A percentile compares a stretch with the other conserved stretches of the same genome.
Conservation (phyloP, 2,797 vertebrate species). For the Jordanella pulchra region DNA sequence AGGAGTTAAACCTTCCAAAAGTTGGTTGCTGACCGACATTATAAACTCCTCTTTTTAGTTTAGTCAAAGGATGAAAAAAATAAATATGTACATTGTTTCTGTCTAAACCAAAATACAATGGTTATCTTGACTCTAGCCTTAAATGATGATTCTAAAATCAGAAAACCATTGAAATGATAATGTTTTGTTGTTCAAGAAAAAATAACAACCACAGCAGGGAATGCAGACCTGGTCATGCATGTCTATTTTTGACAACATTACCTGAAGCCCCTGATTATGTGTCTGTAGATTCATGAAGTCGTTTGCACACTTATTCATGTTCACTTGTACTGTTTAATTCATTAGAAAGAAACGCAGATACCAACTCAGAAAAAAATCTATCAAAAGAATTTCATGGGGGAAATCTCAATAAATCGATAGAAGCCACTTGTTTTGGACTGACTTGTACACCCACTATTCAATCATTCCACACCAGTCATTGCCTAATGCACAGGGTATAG, state of each 20-base stretch:
- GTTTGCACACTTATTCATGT: not conserved
- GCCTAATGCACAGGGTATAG: not conserved
- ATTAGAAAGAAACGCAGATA: not conserved
- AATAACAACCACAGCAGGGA: not conserved
- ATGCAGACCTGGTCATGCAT: not conserved
- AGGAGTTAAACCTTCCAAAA: not conserved
- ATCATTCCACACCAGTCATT: not conserved
- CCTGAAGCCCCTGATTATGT: constrained; percentile 1
- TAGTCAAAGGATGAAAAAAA: not conserved
- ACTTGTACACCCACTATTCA: no score
- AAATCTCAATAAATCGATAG: not conserved
- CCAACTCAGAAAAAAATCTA: not conserved
- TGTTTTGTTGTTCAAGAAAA: not conserved
- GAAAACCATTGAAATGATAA: not conserved
- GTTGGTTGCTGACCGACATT: not conserved
- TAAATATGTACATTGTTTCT: not conserved
- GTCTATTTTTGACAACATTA: not conserved
- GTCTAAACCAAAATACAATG: not conserved
- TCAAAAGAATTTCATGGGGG: not conserved
- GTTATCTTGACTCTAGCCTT: not conserved
- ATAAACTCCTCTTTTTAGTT: constrained; percentile 2
- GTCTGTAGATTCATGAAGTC: no score
- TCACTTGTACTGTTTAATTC: not conserved
- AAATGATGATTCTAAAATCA: not conserved
- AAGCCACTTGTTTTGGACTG: not conserved